A percentile compares a stretch with the other conserved stretches of the same genome.
Evolutionary conservation across 1,140 invertebrate genomes (phyloP).

Genomic region (Monochamus saltuarius): DNA sequence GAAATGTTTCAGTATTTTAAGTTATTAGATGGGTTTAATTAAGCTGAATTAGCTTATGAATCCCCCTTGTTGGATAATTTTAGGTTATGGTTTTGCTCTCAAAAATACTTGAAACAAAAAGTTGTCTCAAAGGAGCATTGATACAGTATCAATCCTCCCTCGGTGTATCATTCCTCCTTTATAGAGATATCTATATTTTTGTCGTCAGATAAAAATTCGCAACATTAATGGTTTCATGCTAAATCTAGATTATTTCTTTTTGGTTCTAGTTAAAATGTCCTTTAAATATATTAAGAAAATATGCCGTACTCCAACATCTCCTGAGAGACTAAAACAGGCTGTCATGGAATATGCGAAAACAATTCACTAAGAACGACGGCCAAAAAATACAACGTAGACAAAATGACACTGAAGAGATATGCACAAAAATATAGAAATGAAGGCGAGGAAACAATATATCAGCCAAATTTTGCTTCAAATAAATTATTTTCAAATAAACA

Average conservation of each 20-base stretch:
- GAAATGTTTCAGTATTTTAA: no score
- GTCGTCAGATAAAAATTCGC: not conserved
- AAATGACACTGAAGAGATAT: slow-evolving; percentile 9
- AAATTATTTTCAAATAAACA: slow-evolving; percentile 2
- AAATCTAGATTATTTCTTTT: slow-evolving; percentile 1
- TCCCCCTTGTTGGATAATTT: not conserved
- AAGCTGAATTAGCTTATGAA: no score
- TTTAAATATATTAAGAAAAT: not conserved
- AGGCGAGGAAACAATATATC: not conserved
- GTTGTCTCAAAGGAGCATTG: not conserved
- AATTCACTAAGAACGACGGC: not conserved
- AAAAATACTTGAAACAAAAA: no score
- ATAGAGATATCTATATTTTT: no score
- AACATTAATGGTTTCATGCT: not conserved
- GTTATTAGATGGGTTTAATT: no score
- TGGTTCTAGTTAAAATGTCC: not conserved
- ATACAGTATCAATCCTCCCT: slow-evolving; percentile 7
- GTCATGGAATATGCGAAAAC: not conserved
- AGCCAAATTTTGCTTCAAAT: not conserved
- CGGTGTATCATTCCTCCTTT: not conserved
- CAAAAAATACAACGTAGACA: not conserved
- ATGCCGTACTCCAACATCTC: not conserved
- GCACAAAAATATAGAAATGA: not conserved
- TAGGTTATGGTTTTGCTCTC: slow-evolving; percentile 9
- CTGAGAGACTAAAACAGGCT: slow-evolving; percentile 1